These are phyloP conservation scores for Mus caroli DNA, from an alignment of 2,797 vertebrate species.

Conservation along the genomic window DNA sequence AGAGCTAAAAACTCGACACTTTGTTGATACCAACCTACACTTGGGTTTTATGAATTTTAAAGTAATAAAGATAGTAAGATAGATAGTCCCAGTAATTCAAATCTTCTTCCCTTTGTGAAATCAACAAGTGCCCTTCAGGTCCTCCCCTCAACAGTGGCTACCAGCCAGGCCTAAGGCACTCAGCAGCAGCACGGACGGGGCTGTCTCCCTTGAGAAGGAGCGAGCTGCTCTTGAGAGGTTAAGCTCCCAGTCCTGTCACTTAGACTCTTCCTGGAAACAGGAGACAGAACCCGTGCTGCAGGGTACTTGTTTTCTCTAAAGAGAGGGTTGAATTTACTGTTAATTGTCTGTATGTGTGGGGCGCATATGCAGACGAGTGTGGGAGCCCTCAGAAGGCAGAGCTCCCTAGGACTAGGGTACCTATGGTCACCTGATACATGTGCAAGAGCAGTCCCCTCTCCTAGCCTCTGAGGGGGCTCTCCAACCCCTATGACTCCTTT, in stretches of 20 bases:
- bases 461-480: background rate
- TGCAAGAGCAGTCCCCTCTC: too few species aligned
- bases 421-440: background rate
- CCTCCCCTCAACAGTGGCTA: background rate
- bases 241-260: background rate
- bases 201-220: background rate
- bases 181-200: too few species aligned
- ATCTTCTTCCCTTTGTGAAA: background rate
- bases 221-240: background rate
- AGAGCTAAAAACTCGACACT: background rate
- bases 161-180: background rate
- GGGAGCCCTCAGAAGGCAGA: background rate
- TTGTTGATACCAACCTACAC: background rate
- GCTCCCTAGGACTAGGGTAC: background rate
- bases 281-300: slow-evolving; percentile 10
- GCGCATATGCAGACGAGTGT: too few species aligned
- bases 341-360: too few species aligned
- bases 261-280: background rate
- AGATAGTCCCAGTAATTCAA: background rate
- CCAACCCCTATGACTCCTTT: background rate
- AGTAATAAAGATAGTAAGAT: slow-evolving; percentile 53
- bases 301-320: background rate
- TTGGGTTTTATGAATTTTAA: slow-evolving; percentile 30
- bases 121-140: background rate
- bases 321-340: background rate